Conservation (phyloP, 1,140 invertebrate species). For the Brachionus koreanus region DNA sequence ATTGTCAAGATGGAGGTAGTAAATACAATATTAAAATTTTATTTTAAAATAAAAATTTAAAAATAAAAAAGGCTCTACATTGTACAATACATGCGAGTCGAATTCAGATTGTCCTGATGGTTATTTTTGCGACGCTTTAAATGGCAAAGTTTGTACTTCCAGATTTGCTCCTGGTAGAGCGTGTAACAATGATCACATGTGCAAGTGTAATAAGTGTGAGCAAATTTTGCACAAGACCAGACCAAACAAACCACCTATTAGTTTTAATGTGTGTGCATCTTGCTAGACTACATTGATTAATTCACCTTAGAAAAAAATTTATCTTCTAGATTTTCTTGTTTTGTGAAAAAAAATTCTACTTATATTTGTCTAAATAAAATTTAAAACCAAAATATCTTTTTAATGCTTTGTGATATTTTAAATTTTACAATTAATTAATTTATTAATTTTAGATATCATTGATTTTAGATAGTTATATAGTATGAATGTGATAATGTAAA, state of each 20-base stretch:
- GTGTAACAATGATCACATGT: neutral
- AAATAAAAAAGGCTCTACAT: neutral
- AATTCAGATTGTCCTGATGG: slow-evolving; percentile 9
- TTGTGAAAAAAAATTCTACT: neutral
- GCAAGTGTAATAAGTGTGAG: slow-evolving; percentile 12
- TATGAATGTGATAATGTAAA: no score
- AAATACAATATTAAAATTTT: neutral
- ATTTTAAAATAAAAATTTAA: neutral
- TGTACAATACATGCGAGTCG: neutral
- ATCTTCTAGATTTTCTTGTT: neutral
- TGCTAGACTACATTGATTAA: neutral
- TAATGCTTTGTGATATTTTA: no score
- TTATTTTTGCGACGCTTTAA: neutral
- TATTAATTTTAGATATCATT: no score
- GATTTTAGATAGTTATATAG: no score
- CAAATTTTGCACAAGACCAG: neutral
- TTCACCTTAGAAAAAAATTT: neutral
- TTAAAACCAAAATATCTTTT: neutral
- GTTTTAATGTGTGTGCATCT: slow-evolving; percentile 11
- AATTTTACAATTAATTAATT: no score
- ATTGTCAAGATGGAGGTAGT: slow-evolving; percentile 15
- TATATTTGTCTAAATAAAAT: neutral
- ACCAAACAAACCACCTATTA: slow-evolving; percentile 12
- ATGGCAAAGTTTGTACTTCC: slow-evolving; percentile 31
- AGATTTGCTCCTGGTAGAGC: neutral